Base-by-base conservation (phyloP, 2,113 vertebrate species). In the Notechis scutatus region DNA sequence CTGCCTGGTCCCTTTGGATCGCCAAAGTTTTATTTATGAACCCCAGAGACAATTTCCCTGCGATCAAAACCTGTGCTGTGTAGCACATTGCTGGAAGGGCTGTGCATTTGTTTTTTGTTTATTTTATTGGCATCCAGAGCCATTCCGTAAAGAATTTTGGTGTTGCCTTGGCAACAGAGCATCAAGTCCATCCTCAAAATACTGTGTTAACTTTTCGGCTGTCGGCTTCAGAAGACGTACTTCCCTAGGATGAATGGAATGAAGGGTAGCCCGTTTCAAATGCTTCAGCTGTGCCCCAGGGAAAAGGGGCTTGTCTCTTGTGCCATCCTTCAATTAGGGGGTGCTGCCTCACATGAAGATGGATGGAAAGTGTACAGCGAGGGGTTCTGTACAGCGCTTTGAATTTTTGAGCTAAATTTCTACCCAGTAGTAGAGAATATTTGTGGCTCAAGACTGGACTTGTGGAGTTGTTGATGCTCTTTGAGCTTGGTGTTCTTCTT, bases 21-120 rank as follows among this genome's bases (percentile, higher is more conserved):
- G 94, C 94, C 94, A 93, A 45, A 94, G 54, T 92, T 97, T 97
- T 96, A 97, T 97, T 96, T 96, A 96, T 97, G 93, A 97, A 95
- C 90, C 85, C 64, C 93, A 96, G 21, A 92, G 93, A 93, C 95
- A 96, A 95, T 96, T 96, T 92, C 94, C 54, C 91, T 91, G 92
- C 94, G 92, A 90, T 55, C 23, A 42, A 95, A 91, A 14, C 21
- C 94, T 10, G 18, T 89, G 89, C 29, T 2, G n/a, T 87, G 88
- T 34, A 93, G 21, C 21, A 55, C 50, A 23, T 59, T 29, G 4
- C 14, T 54, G 0, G 91, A 24, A 93, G 90, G 93, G 88, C 88
- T 18, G n/a, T 88, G 2, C 3, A 64, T 56, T 93, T 94, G 87
- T n/a, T 89, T 42, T 42, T 91, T 59, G 50, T 93, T 93, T 81